A percentile compares a stretch with the other conserved stretches of the same genome.
These are phyloP conservation scores for Ammospiza caudacuta DNA, from an alignment of 2,113 vertebrate genomes.

Conservation along the genomic window DNA sequence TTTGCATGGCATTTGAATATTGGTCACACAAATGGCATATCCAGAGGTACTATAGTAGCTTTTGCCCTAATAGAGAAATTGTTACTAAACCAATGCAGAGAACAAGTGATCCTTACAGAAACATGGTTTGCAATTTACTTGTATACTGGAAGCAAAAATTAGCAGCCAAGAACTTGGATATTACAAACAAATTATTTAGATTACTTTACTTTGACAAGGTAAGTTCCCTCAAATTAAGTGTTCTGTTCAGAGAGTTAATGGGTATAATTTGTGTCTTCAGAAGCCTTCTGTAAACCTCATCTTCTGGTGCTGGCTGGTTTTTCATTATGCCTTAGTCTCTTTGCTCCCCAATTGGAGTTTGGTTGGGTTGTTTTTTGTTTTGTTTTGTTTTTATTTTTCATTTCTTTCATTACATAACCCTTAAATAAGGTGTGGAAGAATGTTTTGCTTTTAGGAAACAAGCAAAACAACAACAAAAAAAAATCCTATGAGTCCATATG, in stretches of 20 bases:
- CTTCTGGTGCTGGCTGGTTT: background rate
- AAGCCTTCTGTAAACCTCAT: background rate
- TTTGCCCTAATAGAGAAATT: background rate
- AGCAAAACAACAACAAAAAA: background rate
- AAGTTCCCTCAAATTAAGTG: background rate
- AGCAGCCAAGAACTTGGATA: background rate
- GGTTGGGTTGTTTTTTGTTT: background rate
- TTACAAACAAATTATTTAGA: background rate
- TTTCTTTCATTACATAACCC: background rate
- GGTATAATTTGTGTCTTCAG: background rate
- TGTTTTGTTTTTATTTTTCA: background rate
- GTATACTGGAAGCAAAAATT: background rate
- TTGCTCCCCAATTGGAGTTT: background rate
- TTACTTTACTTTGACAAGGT: background rate
- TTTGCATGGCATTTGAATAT: background rate
- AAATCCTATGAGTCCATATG: rapidly evolving
- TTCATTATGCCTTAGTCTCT: background rate
- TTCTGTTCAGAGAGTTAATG: background rate
- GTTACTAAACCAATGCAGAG: background rate
- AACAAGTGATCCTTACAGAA: background rate
- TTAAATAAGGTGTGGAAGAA: background rate
- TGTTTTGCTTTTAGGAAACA: background rate
- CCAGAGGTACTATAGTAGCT: background rate
- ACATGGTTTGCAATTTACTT: background rate
- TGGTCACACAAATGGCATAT: background rate